Conservation (phyloP, 2,113 vertebrate genomes). For the Pristiophorus japonicus region DNA sequence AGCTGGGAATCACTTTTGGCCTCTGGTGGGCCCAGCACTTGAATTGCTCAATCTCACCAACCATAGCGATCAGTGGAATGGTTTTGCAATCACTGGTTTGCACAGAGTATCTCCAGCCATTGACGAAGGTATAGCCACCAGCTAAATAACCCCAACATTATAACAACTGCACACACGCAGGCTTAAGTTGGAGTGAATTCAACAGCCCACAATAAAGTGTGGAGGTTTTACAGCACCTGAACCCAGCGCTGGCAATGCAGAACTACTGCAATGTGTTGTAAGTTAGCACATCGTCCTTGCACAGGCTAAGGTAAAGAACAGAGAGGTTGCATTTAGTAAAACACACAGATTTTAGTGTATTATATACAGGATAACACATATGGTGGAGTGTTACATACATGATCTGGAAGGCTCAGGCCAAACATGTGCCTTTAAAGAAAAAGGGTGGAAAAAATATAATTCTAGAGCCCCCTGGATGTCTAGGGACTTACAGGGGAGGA, state of each 20-base stretch:
- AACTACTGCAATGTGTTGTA: background rate
- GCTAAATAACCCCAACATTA: background rate
- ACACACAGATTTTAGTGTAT: background rate
- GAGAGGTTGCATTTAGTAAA: background rate
- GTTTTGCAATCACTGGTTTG: background rate
- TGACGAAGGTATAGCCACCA: background rate
- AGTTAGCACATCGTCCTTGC: background rate
- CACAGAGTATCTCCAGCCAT: background rate
- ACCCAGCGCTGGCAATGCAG: background rate
- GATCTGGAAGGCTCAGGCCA: no score
- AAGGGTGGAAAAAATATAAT: no score
- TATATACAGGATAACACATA: background rate
- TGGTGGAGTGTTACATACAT: no score
- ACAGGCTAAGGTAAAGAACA: background rate
- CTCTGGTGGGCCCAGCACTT: background rate
- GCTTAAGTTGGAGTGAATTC: background rate
- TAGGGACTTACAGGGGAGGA: no score
- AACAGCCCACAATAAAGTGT: background rate
- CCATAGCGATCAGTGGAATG: background rate
- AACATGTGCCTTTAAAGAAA: no score
- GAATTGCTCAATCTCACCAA: background rate
- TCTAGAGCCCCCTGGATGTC: no score
- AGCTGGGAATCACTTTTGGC: background rate
- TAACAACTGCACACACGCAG: background rate
- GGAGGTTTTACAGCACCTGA: background rate